Conservation (phyloP, 2,888 invertebrate genomes). For the Ectobius pallidus region DNA sequence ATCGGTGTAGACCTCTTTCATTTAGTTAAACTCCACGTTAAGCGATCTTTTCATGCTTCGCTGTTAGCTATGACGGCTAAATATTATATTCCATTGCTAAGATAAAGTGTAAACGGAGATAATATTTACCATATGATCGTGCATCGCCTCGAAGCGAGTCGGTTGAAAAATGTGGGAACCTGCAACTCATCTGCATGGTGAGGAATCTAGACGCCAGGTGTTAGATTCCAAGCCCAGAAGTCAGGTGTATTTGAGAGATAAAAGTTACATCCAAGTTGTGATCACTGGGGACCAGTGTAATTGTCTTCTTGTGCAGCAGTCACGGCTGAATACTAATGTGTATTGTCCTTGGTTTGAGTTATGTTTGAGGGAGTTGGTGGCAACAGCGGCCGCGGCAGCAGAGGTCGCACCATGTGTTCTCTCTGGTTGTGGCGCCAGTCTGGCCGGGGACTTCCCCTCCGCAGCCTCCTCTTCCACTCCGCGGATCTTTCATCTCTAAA, state of each 20-base stretch:
- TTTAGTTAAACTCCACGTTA: no score
- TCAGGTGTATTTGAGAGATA: neutral
- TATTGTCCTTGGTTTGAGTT: slow-evolving; percentile 14
- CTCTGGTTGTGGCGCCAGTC: slow-evolving; percentile 15
- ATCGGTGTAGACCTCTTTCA: no score
- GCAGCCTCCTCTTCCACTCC: neutral
- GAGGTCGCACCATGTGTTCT: slow-evolving; percentile 11
- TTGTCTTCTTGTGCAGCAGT: neutral
- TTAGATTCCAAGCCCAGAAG: neutral
- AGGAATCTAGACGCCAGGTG: neutral
- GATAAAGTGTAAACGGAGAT: no score
- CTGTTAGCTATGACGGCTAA: no score
- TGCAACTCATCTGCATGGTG: no score
- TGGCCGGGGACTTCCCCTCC: slow-evolving; percentile 1
- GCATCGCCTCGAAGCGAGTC: no score
- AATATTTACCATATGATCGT: no score
- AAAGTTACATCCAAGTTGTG: neutral
- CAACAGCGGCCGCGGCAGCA: neutral
- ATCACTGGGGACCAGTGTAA: neutral
- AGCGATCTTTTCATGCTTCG: no score
- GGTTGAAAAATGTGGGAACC: no score
- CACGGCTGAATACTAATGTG: neutral
- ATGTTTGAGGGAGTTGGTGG: slow-evolving; percentile 6
- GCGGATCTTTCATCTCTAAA: neutral
- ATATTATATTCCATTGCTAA: no score